Conservation (phyloP, 2,888 invertebrate genomes). For the Clunio marinus region DNA sequence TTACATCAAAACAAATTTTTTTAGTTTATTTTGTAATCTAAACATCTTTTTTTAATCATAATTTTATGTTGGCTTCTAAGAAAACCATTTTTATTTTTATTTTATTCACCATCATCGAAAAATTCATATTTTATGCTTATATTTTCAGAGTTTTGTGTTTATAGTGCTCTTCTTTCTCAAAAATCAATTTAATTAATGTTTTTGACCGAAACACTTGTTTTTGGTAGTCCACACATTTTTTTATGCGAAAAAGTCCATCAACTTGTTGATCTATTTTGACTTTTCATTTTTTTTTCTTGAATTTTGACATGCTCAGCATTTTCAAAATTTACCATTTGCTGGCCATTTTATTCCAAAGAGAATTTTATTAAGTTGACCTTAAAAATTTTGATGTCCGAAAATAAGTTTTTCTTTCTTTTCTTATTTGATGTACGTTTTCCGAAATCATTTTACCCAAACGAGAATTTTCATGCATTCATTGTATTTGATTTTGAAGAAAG, state of each 20-base stretch:
- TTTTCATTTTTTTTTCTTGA: constrained; percentile 15
- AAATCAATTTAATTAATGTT: constrained; percentile 32
- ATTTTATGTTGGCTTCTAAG: constrained; percentile 37
- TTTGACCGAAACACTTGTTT: constrained; percentile 38
- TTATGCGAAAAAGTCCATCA: constrained; percentile 26
- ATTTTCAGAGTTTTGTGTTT: constrained; percentile 23
- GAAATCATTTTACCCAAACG: constrained; percentile 17
- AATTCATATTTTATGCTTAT: constrained; percentile 19
- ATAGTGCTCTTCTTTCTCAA: constrained; percentile 39
- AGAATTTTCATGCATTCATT: constrained; percentile 26
- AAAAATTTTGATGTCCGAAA: constrained; percentile 2
- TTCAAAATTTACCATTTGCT: constrained; percentile 18
- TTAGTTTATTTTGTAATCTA: constrained; percentile 25
- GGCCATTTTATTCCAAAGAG: constrained; percentile 23
- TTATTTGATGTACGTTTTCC: background rate
- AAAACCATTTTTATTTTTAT: constrained; percentile 33
- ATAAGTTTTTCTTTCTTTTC: background rate
- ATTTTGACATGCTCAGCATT: constrained; percentile 37
- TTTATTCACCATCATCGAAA: constrained; percentile 3
- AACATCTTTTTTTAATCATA: constrained; percentile 33
- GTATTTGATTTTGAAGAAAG: constrained; percentile 37
- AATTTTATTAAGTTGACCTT: background rate
- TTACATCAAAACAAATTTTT: constrained; percentile 36
- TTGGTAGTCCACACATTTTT: constrained; percentile 37
- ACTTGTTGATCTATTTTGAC: constrained; percentile 22